phyloP scores from a whole-genome alignment of 1,140 invertebrate species.

The Eupristina koningsbergeri region DNA sequence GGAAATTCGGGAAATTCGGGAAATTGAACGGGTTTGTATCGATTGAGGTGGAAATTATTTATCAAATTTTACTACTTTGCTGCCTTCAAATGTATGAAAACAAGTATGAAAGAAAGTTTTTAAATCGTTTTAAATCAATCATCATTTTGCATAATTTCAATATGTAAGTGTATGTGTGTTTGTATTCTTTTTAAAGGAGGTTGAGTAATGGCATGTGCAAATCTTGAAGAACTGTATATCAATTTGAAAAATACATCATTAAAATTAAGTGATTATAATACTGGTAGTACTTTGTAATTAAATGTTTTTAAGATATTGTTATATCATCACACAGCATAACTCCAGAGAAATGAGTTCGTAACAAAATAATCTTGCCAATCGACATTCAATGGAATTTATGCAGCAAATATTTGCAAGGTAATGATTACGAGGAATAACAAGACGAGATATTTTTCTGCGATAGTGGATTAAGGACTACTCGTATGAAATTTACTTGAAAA shows the following conservation, averaged over 20 bases:
- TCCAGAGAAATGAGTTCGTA: too few species aligned
- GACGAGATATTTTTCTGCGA: constrained; percentile 30
- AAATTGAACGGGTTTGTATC: background rate
- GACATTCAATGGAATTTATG: constrained; percentile 54
- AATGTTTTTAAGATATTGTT: background rate
- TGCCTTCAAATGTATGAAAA: too few species aligned
- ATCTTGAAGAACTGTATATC: too few species aligned
- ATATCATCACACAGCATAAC: background rate
- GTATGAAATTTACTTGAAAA: constrained; percentile 41
- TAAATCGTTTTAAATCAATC: too few species aligned
- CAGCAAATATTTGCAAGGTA: constrained; percentile 64
- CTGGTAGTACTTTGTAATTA: too few species aligned
- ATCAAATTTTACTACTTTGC: background rate
- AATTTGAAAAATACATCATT: too few species aligned
- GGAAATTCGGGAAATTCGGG: too few species aligned
- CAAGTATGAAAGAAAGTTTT: background rate
- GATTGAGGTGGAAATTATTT: constrained; percentile 12
- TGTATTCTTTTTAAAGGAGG: too few species aligned
- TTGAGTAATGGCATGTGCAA: too few species aligned
- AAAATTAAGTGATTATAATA: too few species aligned
- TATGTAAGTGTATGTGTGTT: too few species aligned
- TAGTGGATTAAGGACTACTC: constrained; percentile 61
- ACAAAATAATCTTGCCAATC: background rate
- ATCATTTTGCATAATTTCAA: too few species aligned
- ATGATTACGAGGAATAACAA: constrained; percentile 32